Base-by-base conservation (phyloP, 92 coral and sea anemone species). In the Palythoa grandis region DNA sequence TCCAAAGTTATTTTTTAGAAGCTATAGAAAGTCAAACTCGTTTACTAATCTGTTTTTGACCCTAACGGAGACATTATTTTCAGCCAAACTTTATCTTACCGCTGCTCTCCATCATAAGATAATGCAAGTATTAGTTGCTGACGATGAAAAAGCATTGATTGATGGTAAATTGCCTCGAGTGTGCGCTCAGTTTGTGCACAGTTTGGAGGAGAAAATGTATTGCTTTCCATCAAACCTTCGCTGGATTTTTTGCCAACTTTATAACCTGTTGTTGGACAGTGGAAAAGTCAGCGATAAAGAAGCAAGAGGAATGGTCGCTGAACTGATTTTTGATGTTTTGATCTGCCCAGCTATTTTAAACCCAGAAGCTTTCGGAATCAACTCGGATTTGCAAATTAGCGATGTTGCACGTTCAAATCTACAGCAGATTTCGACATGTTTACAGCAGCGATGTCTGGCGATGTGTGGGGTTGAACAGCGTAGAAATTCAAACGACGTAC, bases 351-450 rank as follows among this genome's bases (percentile, higher is more conserved):
- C 94, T 13, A 91, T 96, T 19, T 71, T 93, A 43, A 89, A 92
- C 16, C 99, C 99, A 0, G 97, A 96, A 83, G 95, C 97, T 52
- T 95, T 93, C 72, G 95, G 98, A 47, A 91, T 96, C 53, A 95
- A 95, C 54, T 95, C 98, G 11, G 97, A 96, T 50, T 88, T 96
- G 76, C 96, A 93, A 87, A 93, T 95, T 57, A 91, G 97, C 37
- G 89, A 92, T 70, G 90, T 92, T 73, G 99, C 99, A 19, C 79
- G 88, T 52, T 78, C 87, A 50, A 96, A 96, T 87, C 88, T 96
- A 69, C 98, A 93, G 83, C 95, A 95, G 86, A 92, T 95, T 54
- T 91, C 95, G 69, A 90, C 95, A 3, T 88, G 95, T 66, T 83
- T 96, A 86, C 92, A 88, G 48, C 90, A 88, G 29, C 78, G 91